A percentile compares a stretch with the other conserved stretches of the same genome.
Conservation (phyloP, 2,113 vertebrate genomes). For the Hyaena hyaena region DNA sequence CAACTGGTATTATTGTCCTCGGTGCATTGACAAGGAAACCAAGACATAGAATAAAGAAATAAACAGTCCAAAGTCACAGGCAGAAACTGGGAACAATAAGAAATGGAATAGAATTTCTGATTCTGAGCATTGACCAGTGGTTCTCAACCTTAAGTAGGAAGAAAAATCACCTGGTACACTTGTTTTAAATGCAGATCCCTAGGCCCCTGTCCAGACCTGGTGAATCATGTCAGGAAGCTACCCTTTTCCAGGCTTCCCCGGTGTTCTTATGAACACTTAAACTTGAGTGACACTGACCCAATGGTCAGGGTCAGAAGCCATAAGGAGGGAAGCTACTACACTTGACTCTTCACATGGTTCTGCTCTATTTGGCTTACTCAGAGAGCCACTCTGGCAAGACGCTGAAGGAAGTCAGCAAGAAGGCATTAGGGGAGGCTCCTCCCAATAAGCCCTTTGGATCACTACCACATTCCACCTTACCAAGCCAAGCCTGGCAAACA, state of each 20-base stretch:
- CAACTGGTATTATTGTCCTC: conserved; percentile 27
- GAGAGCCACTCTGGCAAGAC: neutral
- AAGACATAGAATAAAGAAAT: neutral
- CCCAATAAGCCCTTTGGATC: too few relatives aligned
- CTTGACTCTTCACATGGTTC: neutral
- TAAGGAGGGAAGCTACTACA: accelerated
- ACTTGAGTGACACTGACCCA: neutral
- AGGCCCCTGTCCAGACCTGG: neutral
- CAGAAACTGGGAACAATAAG: neutral
- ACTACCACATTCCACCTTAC: neutral
- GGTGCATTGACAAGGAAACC: conserved; percentile 28
- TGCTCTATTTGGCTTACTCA: neutral
- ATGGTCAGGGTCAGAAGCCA: neutral
- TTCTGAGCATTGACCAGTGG: neutral
- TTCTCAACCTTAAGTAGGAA: neutral
- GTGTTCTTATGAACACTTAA: neutral
- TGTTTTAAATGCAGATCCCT: neutral
- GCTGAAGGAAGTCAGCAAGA: neutral
- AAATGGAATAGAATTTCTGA: neutral
- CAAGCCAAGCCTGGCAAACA: neutral
- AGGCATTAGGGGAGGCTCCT: neutral
- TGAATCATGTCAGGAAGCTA: neutral
- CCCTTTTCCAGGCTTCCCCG: neutral
- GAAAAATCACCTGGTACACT: neutral
- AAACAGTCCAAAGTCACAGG: neutral